Conservation (phyloP, 2,797 vertebrate genomes). For the Cottoperca gobio region DNA sequence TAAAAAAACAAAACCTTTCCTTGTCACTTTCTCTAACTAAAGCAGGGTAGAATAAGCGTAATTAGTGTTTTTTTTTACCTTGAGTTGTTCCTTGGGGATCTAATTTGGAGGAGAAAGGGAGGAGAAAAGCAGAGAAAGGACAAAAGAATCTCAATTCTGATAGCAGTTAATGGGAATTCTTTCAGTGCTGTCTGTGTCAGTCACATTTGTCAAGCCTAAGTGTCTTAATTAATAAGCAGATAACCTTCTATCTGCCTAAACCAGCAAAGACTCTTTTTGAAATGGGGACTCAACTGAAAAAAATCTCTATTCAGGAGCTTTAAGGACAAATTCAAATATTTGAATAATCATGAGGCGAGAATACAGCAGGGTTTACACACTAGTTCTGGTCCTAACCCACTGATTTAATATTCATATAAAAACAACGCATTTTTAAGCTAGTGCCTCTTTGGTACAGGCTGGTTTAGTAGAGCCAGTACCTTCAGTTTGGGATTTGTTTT, state of each 20-base stretch:
- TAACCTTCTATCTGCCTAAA: constrained; percentile 50
- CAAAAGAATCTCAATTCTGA: constrained; percentile 61
- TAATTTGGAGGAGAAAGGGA: constrained; percentile 48
- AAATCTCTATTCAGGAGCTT: background rate
- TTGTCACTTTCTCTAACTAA: constrained; percentile 35
- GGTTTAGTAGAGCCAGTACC: background rate
- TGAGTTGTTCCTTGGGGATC: constrained; percentile 87
- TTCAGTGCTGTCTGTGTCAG: constrained; percentile 35
- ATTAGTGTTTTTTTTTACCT: constrained; percentile 80
- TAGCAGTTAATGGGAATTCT: constrained; percentile 44
- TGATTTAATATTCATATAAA: background rate
- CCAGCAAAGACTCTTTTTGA: constrained; percentile 16
- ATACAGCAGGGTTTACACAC: background rate
- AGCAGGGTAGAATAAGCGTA: constrained; percentile 45
- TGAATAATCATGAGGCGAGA: constrained; percentile 9
- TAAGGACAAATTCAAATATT: constrained; percentile 4
- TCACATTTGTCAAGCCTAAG: constrained; percentile 50
- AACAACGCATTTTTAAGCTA: background rate
- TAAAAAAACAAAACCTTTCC: constrained; percentile 38
- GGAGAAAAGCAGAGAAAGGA: constrained; percentile 43
- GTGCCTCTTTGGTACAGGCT: background rate
- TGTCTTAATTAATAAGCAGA: constrained; percentile 62
- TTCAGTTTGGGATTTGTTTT: background rate
- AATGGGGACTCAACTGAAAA: constrained; percentile 6
- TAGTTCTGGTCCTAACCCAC: background rate